Evolutionary conservation across 2,797 vertebrate species (phyloP).

Genomic region (Notoglanidium macrostoma): DNA sequence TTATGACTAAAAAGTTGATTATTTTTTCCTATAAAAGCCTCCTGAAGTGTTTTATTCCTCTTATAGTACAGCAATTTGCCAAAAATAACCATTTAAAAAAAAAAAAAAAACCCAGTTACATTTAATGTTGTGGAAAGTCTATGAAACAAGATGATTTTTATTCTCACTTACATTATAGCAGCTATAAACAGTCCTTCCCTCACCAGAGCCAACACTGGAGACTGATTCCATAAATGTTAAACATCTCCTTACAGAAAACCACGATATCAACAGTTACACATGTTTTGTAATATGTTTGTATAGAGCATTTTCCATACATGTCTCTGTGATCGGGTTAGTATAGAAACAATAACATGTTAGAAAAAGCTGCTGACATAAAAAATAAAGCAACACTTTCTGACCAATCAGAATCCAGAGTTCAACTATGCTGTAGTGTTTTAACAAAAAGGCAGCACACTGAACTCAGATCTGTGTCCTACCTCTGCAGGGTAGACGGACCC

Average conservation of each 20-base stretch:
- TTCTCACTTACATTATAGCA: background rate
- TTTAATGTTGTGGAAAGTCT: background rate
- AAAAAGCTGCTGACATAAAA: background rate
- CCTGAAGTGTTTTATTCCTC: background rate
- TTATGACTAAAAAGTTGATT: background rate
- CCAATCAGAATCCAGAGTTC: slow-evolving; percentile 10
- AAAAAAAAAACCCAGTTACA: background rate
- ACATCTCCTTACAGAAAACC: background rate
- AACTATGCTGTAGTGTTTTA: background rate
- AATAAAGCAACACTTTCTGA: background rate
- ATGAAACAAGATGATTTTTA: background rate
- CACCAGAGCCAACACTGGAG: background rate
- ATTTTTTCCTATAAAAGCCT: background rate
- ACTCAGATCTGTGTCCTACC: background rate
- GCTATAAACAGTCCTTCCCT: background rate
- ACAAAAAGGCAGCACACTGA: background rate
- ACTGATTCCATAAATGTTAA: background rate
- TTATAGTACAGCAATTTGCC: background rate
- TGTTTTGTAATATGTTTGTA: background rate
- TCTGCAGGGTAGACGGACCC: no score
- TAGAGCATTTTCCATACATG: background rate
- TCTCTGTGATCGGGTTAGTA: background rate
- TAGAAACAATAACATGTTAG: background rate
- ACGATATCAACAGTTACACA: background rate
- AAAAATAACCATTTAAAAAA: background rate